Percentiles rank a stretch among this genome's conserved stretches.
Evolutionary conservation across 1,140 invertebrate genomes (phyloP).

Genomic region (Ostrea edulis): DNA sequence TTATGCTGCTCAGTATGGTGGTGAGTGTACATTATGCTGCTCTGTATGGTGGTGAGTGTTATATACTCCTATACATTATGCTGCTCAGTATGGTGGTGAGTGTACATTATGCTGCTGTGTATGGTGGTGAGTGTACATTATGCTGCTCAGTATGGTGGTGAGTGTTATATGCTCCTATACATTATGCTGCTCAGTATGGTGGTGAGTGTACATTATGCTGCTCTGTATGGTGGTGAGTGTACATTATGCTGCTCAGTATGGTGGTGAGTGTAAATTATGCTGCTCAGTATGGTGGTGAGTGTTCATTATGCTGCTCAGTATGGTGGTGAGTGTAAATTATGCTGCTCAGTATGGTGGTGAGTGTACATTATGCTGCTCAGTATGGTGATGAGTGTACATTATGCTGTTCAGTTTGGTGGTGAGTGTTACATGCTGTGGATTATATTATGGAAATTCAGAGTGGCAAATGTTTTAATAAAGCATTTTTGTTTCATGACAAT

Average conservation of each 20-base stretch:
- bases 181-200: constrained; percentile 76
- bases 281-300: too few relatives aligned
- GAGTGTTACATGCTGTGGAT: constrained; percentile 36
- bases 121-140: too few relatives aligned
- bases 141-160: constrained; percentile 76
- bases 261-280: constrained; percentile 71
- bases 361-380: constrained; percentile 75
- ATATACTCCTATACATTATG: constrained; percentile 75
- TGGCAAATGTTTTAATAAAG: too few relatives aligned
- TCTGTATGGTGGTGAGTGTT: constrained; percentile 72
- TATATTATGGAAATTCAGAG: too few relatives aligned
- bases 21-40: constrained; percentile 76
- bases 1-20: constrained; percentile 75
- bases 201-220: too few relatives aligned
- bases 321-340: constrained; percentile 75
- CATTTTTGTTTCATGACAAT: too few relatives aligned
- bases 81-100: constrained; percentile 75
- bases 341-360: constrained; percentile 76
- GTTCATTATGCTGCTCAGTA: constrained; percentile 76
- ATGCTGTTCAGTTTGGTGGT: constrained; percentile 76
- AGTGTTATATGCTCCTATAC: constrained; percentile 68
- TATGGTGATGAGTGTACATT: constrained; percentile 76
- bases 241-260: constrained; percentile 76
- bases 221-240: too few relatives aligned
- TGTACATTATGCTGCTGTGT: too few relatives aligned